These are phyloP conservation scores for Trichosurus vulpecula DNA, from an alignment of 2,797 vertebrate species.

Conservation along the genomic window DNA sequence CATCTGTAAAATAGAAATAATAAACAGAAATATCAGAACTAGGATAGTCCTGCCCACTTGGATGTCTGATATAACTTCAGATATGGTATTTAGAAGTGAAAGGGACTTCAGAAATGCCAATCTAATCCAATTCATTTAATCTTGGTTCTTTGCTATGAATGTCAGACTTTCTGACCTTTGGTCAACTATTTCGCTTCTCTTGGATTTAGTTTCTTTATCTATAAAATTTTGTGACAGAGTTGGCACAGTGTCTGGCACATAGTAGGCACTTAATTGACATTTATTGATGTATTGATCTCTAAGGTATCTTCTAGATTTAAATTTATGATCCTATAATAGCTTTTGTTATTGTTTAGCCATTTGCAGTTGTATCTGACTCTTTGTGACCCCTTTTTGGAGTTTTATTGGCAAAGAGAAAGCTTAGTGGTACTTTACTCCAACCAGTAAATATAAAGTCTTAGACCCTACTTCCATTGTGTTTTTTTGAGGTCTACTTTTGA, in stretches of 20 bases:
- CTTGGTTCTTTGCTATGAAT: neutral
- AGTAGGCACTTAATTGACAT: neutral
- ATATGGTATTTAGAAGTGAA: neutral
- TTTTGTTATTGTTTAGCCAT: neutral
- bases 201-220: neutral
- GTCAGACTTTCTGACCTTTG: neutral
- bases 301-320: neutral
- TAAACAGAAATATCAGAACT: neutral
- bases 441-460: conserved; percentile 20
- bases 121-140: neutral
- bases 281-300: neutral
- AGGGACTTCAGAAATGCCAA: neutral
- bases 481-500: neutral
- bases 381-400: neutral
- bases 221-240: neutral
- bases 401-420: neutral
- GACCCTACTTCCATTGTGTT: neutral
- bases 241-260: neutral
- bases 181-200: neutral
- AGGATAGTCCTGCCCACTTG: neutral
- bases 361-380: neutral
- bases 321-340: neutral
- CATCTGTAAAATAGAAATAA: neutral
- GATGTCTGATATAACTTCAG: neutral
- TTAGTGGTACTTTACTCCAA: conserved; percentile 57